Evolutionary conservation across 2,888 invertebrate genomes (phyloP), one percentile per base, ranked within the genome.

Genomic region (Bombylius discolor): DNA sequence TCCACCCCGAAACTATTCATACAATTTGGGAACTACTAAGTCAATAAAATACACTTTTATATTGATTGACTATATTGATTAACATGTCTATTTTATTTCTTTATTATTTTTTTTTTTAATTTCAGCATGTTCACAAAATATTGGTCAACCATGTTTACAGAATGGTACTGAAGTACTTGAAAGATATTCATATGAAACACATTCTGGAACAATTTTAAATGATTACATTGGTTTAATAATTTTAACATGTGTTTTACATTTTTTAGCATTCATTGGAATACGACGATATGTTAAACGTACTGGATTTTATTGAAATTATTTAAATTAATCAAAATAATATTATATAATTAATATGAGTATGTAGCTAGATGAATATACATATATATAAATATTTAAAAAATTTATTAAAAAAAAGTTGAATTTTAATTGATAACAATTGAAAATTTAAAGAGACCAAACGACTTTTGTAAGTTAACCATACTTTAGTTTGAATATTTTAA

Each of bases 131-230:
- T 77, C 81, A 0, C 66, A 73, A 44, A 77, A 80, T 50, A 71
- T 76, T 0, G 79, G 80, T 0, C 77, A 81, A 60, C 83, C 83
- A 1, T 86, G 87, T 63, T 77, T 85, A 7, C 76, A 73, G 60
- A 81, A 78, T 11, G 86, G 86, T 0, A 63, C 77, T 1, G 82
- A 80, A 55, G 86, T 86, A 0, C 67, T 87, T n/a, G 71, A 76
- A 33, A 65, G 64, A 51, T 67, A 73, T 13, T 76, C 77, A 31
- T 79, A 76, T 62, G 77, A 76, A 45, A 78, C 74, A 5, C 62
- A 66, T 8, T 64, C 68, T 14, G 63, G 67, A 42, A 71, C 74
- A n/a, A 69, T 70, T 49, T 63, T 66, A 59, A 50, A 70, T 32
- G 77, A 77, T 63, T 70, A 76, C 55, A 50, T 67, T 34, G 75